Percentiles rank a stretch among this genome's conserved stretches.
Evolutionary conservation across 35 echinoderm and acorn worm species (phyloP).

Genomic region (Ophiothrix spiculata): DNA sequence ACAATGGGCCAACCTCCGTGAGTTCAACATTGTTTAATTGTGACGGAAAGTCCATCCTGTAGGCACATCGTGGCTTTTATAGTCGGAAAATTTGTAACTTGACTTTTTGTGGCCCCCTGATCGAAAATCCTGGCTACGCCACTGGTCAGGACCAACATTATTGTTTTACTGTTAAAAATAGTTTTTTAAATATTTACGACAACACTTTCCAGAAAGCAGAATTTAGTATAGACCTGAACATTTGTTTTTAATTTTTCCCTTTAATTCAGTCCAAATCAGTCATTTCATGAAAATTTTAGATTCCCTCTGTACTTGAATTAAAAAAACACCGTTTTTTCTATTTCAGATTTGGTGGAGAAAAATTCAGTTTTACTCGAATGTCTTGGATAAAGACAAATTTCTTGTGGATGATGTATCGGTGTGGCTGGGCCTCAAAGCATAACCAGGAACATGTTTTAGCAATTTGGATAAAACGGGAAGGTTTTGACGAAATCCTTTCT

Average conservation of each 20-base stretch:
- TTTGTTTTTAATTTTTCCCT: not conserved
- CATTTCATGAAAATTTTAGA: not conserved
- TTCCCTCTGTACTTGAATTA: not conserved
- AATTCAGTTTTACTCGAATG: conserved; percentile 60
- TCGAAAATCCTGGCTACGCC: too few species aligned
- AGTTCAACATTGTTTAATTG: too few species aligned
- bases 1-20: too few species aligned
- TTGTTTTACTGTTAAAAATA: too few species aligned
- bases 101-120: too few species aligned
- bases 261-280: not conserved
- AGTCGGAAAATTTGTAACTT: too few species aligned
- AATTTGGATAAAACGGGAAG: conserved; percentile 29
- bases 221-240: not conserved
- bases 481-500: conserved; percentile 46
- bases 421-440: conserved; percentile 58
- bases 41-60: too few species aligned
- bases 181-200: too few species aligned
- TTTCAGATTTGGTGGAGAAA: conserved; percentile 54
- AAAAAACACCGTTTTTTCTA: not conserved
- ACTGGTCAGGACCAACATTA: too few species aligned
- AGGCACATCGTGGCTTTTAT: too few species aligned
- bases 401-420: conserved; percentile 78
- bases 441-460: conserved; percentile 56
- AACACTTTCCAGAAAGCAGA: too few species aligned
- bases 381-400: conserved; percentile 79